Percentiles rank a stretch among this genome's conserved stretches.
Conservation (phyloP, 2,113 vertebrate species). For the Ophthalmolycus amberensis region DNA sequence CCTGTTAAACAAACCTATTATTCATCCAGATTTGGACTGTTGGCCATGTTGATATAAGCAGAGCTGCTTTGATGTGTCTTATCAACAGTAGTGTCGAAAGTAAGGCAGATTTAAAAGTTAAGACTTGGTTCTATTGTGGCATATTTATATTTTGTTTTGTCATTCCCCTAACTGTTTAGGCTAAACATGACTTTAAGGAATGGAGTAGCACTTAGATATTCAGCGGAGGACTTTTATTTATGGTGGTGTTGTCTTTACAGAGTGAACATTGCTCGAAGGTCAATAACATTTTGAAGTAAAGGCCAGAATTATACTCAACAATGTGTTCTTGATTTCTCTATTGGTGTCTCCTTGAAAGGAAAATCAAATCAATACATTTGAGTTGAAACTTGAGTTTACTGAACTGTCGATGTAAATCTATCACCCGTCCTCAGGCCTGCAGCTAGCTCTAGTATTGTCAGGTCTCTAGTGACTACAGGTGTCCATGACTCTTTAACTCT, state of each 20-base stretch:
- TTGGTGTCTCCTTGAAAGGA: background rate
- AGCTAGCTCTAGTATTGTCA: background rate
- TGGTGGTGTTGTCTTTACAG: background rate
- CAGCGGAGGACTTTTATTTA: background rate
- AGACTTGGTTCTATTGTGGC: background rate
- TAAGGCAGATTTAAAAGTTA: background rate
- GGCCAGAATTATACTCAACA: background rate
- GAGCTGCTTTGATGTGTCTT: slow-evolving; percentile 6
- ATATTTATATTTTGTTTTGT: background rate
- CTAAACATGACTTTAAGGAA: background rate
- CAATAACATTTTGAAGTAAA: background rate
- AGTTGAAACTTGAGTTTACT: background rate
- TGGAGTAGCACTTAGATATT: background rate
- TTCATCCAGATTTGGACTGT: slow-evolving; percentile 23
- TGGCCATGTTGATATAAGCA: slow-evolving; percentile 1
- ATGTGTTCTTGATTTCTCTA: background rate
- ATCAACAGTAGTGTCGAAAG: background rate
- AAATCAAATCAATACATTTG: background rate
- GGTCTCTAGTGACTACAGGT: background rate
- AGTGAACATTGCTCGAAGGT: background rate
- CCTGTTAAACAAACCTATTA: slow-evolving; percentile 42
- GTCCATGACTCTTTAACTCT: background rate
- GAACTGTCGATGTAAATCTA: background rate
- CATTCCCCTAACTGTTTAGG: background rate
- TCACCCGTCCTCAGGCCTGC: background rate